Conservation (phyloP, 2,113 vertebrate genomes). For the Tamias sibiricus region DNA sequence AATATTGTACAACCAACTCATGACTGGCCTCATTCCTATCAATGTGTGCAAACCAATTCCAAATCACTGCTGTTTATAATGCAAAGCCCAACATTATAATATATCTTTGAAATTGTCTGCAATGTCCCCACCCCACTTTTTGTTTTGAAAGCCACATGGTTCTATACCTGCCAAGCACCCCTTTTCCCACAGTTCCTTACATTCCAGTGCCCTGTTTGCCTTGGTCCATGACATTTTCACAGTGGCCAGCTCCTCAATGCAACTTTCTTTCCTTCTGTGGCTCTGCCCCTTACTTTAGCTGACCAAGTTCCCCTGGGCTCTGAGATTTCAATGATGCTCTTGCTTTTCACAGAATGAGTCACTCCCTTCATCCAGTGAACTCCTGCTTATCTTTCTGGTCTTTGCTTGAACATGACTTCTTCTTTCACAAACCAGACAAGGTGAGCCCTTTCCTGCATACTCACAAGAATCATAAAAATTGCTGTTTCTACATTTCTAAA, state of each 20-base stretch:
- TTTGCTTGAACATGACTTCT: not conserved
- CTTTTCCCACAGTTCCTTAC: not conserved
- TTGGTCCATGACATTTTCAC: not conserved
- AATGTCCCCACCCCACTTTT: accelerated
- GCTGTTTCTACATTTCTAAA: not conserved
- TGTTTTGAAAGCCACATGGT: too few species aligned
- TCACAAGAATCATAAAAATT: not conserved
- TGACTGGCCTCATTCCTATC: not conserved
- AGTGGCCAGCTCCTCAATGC: accelerated
- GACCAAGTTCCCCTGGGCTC: accelerated
- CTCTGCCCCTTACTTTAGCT: not conserved
- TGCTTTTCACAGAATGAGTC: not conserved
- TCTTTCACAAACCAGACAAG: not conserved
- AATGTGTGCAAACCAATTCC: not conserved
- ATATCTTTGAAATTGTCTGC: not conserved
- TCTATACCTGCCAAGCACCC: not conserved
- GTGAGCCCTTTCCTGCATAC: not conserved
- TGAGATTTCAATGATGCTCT: not conserved
- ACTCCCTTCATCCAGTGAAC: not conserved
- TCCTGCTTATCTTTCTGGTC: not conserved
- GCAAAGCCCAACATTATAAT: not conserved
- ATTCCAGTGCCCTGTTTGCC: too few species aligned
- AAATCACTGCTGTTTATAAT: not conserved
- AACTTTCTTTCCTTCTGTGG: not conserved
- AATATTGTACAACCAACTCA: not conserved